phyloP scores from a whole-genome alignment of 2,797 vertebrate genomes.

The Lepus townsendii region DNA sequence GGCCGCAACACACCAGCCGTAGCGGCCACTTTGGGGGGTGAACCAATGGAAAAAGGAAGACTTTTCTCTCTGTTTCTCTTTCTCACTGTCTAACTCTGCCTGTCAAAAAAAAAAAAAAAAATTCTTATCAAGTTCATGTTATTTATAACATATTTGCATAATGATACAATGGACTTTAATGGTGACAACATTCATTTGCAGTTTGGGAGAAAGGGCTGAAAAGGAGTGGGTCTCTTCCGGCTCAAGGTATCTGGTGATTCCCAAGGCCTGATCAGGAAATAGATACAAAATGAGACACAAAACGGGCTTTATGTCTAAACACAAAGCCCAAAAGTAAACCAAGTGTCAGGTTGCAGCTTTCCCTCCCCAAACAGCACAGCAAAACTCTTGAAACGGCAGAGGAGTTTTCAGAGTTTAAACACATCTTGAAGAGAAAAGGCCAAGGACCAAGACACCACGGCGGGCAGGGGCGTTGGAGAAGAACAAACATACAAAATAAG shows the following conservation, averaged over 20 bases:
- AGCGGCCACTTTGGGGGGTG: no score
- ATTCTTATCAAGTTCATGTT: no score
- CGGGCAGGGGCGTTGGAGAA: neutral
- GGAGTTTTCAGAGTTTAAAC: neutral
- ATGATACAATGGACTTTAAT: no score
- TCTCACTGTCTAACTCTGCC: no score
- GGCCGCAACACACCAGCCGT: no score
- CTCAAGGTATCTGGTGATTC: neutral
- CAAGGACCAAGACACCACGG: neutral
- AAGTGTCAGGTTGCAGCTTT: neutral
- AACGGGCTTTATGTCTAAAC: neutral
- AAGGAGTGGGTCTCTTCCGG: no score
- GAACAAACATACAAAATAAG: neutral
- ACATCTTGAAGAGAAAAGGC: neutral
- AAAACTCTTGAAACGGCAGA: neutral
- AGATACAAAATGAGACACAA: neutral
- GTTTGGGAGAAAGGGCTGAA: no score
- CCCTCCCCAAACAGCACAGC: neutral
- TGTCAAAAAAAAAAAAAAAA: no score
- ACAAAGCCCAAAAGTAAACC: slow-evolving; percentile 3
- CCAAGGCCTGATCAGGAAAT: neutral
- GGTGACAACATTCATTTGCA: no score
- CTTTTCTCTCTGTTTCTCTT: no score
- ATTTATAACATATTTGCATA: no score
- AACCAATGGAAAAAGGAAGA: no score